Evolutionary conservation across 2,888 invertebrate genomes (phyloP), one percentile per base, ranked within the genome.

Genomic region (Spisula solida): DNA sequence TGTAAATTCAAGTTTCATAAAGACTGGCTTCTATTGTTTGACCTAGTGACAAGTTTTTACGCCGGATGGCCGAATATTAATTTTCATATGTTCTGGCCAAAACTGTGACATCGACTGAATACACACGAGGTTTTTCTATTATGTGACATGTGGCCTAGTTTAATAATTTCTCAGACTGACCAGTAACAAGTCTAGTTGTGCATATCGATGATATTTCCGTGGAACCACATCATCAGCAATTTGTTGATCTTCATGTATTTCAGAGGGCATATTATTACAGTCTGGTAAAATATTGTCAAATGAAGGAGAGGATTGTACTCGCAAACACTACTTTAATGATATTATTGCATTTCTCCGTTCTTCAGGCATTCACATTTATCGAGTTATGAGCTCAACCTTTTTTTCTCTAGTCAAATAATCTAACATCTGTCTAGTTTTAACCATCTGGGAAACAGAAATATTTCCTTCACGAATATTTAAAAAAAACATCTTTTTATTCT

Each of bases 401-500:
- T 82, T 18, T 60, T 82, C 31, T 16, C 29, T 51, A 1, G 82
- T 14, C 20, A 82, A 41, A 41, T 82, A 82, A 60, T 82, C 34
- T 60, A 82, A 60, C 25, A n/a, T 31, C 14, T n/a, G 14, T 82
- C 82, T 14, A 82, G 31, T n/a, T 18, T 66, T 20, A 56, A 85
- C n/a, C 48, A 56, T 66, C 6, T 82, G n/a, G 16, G 31, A 47
- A 66, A 70, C 75, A 41, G 41, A 5, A 25, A 78, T 66, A 82
- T 75, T 85, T 8, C 29, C 6, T 48, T 25, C n/a, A 10, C 20
- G n/a, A n/a, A 41, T 83, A 48, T 84, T 20, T 16, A 78, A 51
- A 51, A n/a, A n/a, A 78, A 48, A 51, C 84, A 84, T 20, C 78
- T 75, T 20, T 78, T 48, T 78, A 78, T 84, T 75, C 84, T 75